These are phyloP conservation scores for Belonocnema kinseyi DNA, from an alignment of 1,140 invertebrate species.

Conservation along the genomic window DNA sequence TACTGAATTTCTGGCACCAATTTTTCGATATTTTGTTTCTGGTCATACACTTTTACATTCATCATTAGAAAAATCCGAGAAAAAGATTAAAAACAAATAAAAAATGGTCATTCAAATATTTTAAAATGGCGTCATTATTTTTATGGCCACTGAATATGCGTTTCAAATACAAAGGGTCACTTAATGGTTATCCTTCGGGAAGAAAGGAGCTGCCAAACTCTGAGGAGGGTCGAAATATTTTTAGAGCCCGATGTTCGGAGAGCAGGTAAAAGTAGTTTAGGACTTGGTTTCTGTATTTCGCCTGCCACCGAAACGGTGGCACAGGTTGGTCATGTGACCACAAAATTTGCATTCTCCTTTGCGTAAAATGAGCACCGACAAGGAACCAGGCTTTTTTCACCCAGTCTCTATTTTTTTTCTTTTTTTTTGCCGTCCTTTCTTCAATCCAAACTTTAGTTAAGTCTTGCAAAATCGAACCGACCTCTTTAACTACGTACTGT, in stretches of 20 bases:
- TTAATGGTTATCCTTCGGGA: slow-evolving; percentile 57
- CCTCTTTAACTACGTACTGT: too few species aligned
- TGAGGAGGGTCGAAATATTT: slow-evolving; percentile 66
- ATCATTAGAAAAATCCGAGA: too few species aligned
- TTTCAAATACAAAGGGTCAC: slow-evolving; percentile 59
- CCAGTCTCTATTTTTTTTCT: slow-evolving; percentile 4
- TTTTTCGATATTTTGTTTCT: too few species aligned
- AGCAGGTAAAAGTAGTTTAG: slow-evolving; percentile 60
- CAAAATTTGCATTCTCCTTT: slow-evolving; percentile 61
- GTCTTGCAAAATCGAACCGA: too few species aligned
- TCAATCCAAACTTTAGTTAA: too few species aligned
- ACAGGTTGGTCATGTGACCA: slow-evolving; percentile 53
- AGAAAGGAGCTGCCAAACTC: slow-evolving; percentile 53
- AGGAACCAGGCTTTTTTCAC: slow-evolving; percentile 30
- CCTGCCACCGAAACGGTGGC: slow-evolving; percentile 64
- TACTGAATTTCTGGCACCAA: too few species aligned
- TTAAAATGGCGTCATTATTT: slow-evolving; percentile 41
- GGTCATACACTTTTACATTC: too few species aligned
- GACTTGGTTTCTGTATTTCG: slow-evolving; percentile 55
- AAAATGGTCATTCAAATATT: too few species aligned
- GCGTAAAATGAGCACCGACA: slow-evolving; percentile 23
- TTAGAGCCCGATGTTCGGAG: slow-evolving; percentile 42
- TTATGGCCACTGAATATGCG: slow-evolving; percentile 41
- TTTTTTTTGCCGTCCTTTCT: too few species aligned
- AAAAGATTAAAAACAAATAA: too few species aligned